These are phyloP conservation scores for Griposia aprilina DNA, from an alignment of 2,888 invertebrate species.

Conservation along the genomic window DNA sequence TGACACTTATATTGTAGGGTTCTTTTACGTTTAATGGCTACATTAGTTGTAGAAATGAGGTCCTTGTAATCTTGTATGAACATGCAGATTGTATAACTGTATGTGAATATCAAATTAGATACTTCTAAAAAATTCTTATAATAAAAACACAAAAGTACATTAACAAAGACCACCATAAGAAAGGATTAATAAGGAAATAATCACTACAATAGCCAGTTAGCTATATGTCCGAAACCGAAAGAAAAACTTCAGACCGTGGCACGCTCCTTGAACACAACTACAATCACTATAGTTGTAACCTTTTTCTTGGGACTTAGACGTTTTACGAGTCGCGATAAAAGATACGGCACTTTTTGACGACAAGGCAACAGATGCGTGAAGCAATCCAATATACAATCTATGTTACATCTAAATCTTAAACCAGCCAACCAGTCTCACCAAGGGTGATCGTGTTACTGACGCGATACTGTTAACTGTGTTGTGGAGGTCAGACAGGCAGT, in stretches of 20 bases:
- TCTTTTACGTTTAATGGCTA: not conserved
- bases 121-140: no score
- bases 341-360: slow-evolving; percentile 60
- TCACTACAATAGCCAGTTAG: not conserved
- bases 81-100: not conserved
- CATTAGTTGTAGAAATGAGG: not conserved
- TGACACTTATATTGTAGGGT: not conserved
- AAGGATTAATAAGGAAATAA: not conserved
- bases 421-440: not conserved
- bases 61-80: not conserved
- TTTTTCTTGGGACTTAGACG: slow-evolving; percentile 45
- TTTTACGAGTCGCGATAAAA: slow-evolving; percentile 65
- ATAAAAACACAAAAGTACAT: not conserved
- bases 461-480: no score
- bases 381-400: slow-evolving; percentile 51
- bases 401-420: slow-evolving; percentile 31
- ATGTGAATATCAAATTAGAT: no score
- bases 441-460: not conserved
- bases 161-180: not conserved
- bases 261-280: slow-evolving; percentile 34
- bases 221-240: not conserved
- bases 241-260: slow-evolving; percentile 17
- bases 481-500: not conserved
- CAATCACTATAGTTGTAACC: slow-evolving; percentile 53
- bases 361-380: slow-evolving; percentile 62